phyloP scores from a whole-genome alignment of 2,797 vertebrate species.

The Gorsachius magnificus region DNA sequence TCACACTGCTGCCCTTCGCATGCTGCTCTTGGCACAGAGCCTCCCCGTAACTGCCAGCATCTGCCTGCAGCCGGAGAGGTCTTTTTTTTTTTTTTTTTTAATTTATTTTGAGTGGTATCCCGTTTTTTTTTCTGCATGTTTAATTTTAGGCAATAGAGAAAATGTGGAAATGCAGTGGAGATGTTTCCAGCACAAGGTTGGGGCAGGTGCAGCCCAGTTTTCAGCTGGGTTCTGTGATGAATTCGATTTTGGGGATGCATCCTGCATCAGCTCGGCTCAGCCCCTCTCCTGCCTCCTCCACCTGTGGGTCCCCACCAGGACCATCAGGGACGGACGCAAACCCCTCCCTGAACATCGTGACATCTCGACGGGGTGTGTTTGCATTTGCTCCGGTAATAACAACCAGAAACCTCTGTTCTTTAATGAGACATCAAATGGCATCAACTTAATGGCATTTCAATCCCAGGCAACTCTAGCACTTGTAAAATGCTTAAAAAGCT shows the following conservation, averaged over 20 bases:
- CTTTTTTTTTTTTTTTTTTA: fast-evolving
- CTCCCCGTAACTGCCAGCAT: background rate
- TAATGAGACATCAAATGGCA: background rate
- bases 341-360: background rate
- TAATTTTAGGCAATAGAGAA: background rate
- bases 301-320: background rate
- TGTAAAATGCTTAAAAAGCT: background rate
- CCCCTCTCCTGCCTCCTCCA: background rate
- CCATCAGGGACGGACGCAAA: background rate
- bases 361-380: fast-evolving
- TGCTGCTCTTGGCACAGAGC: background rate
- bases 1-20: background rate
- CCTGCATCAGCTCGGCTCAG: background rate
- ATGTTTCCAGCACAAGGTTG: fast-evolving
- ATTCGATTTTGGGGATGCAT: background rate
- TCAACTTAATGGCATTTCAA: background rate
- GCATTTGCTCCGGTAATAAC: background rate
- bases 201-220: background rate
- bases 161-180: fast-evolving
- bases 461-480: background rate
- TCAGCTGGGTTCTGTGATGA: background rate
- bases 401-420: background rate
- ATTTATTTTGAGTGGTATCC: background rate
- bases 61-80: background rate
- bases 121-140: fast-evolving